These are phyloP conservation scores for Chymomyza costata DNA, from an alignment of 1,140 invertebrate species.

Conservation along the genomic window DNA sequence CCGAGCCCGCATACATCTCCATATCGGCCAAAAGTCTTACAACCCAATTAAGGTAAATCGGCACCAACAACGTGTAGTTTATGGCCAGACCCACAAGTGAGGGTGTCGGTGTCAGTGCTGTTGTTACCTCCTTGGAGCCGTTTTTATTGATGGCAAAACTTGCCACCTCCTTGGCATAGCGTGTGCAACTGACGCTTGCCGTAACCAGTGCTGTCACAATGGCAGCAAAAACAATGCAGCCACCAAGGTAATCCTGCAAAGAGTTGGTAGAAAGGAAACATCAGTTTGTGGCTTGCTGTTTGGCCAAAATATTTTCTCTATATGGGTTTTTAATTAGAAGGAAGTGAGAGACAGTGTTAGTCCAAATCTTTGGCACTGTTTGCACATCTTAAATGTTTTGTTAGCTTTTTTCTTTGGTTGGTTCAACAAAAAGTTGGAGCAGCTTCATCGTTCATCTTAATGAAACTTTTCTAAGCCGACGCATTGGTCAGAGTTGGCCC, in stretches of 20 bases:
- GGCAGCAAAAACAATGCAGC: conserved; percentile 84
- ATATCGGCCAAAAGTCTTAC: conserved; percentile 87
- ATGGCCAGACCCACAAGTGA: conserved; percentile 84
- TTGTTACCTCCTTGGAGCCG: conserved; percentile 14
- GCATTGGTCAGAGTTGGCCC: too few species aligned
- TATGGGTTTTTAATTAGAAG: too few species aligned
- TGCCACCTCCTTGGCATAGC: conserved; percentile 27
- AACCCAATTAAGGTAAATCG: conserved; percentile 88
- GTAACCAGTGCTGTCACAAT: conserved; percentile 80
- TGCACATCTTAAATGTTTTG: too few species aligned
- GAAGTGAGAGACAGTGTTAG: too few species aligned
- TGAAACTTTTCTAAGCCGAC: too few species aligned
- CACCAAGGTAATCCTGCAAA: conserved; percentile 87
- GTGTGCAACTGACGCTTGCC: conserved; percentile 75
- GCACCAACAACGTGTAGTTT: conserved; percentile 87
- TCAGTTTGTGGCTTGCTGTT: too few species aligned
- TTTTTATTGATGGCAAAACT: conserved; percentile 60
- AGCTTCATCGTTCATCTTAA: too few species aligned
- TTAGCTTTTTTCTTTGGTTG: too few species aligned
- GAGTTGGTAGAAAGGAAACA: too few species aligned
- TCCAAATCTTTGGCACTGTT: too few species aligned
- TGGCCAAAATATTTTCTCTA: too few species aligned
- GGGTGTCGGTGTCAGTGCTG: conserved; percentile 76
- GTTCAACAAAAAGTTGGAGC: too few species aligned
- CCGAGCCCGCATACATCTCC: conserved; percentile 87